These are phyloP conservation scores for Meloidogyne exigua DNA, from an alignment of 1,140 invertebrate genomes.

Conservation along the genomic window DNA sequence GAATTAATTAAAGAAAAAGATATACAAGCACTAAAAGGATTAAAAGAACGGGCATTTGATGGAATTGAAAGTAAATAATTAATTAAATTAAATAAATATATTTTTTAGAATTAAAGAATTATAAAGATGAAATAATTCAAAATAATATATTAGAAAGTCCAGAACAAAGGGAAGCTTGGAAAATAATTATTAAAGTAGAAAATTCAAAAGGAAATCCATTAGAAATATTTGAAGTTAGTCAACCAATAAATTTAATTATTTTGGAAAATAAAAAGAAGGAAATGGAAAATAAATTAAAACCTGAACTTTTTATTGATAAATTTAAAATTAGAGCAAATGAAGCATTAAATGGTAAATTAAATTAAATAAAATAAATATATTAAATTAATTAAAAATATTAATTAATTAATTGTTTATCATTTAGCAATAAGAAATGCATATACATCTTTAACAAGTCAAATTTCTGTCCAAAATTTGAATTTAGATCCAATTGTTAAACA, in stretches of 20 bases:
- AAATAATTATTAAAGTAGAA: neutral
- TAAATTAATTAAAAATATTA: neutral
- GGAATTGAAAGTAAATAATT: neutral
- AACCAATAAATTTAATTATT: neutral
- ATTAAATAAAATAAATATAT: no score
- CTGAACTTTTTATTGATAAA: neutral
- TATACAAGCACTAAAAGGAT: neutral
- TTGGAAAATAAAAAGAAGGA: neutral
- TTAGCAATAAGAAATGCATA: neutral
- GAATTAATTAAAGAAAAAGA: neutral
- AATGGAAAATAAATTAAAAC: neutral
- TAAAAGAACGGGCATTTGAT: neutral
- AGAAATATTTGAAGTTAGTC: neutral
- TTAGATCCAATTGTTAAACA: neutral
- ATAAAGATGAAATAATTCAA: constrained; percentile 1
- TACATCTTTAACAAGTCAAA: neutral
- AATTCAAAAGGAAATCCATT: neutral
- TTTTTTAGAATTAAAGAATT: neutral
- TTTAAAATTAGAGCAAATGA: neutral
- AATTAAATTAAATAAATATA: neutral
- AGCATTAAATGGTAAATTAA: no score
- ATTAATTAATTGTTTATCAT: no score
- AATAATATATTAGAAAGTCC: neutral
- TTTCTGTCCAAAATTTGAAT: neutral
- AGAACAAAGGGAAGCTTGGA: neutral